Evolutionary conservation across 2,888 invertebrate genomes (phyloP).

Genomic region (Crepidodera aurea): DNA sequence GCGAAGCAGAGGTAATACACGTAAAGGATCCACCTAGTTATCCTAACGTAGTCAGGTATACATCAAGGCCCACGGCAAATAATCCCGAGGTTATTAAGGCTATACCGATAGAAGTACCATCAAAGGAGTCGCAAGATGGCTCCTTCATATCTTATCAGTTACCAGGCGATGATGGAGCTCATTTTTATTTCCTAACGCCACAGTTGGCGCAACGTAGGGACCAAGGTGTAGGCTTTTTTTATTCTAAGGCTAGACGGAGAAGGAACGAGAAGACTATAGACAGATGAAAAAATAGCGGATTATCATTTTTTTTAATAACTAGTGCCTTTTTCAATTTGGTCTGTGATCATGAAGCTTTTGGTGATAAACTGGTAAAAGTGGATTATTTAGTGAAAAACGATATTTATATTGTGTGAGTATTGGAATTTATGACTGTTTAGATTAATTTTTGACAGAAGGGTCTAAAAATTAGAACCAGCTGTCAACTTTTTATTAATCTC

Average conservation of each 20-base stretch:
- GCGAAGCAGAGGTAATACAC: conserved; percentile 69
- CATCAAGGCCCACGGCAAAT: conserved; percentile 36
- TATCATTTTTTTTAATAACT: conserved; percentile 28
- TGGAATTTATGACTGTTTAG: conserved; percentile 2
- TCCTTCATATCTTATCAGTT: conserved; percentile 76
- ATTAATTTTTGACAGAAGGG: not conserved
- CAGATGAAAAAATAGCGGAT: conserved; percentile 40
- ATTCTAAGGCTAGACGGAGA: conserved; percentile 48
- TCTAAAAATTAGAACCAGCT: not conserved
- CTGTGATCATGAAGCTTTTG: conserved; percentile 46
- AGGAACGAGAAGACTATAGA: conserved; percentile 43
- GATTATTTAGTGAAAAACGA: conserved; percentile 11
- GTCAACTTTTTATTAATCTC: not conserved
- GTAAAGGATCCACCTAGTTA: conserved; percentile 37
- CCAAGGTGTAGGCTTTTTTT: conserved; percentile 56
- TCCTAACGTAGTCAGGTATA: conserved; percentile 47
- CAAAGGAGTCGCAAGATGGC: conserved; percentile 46
- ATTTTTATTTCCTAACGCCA: conserved; percentile 81
- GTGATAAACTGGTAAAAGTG: conserved; percentile 25
- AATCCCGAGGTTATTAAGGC: conserved; percentile 55
- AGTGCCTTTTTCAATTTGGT: conserved; percentile 48
- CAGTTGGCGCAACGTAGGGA: conserved; percentile 64
- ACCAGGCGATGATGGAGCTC: conserved; percentile 79
- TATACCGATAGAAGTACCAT: conserved; percentile 44
- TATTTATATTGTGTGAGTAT: not conserved